A percentile compares a stretch with the other conserved stretches of the same genome.
phyloP scores from a whole-genome alignment of 2,113 vertebrate species.

The Abramis brama region DNA sequence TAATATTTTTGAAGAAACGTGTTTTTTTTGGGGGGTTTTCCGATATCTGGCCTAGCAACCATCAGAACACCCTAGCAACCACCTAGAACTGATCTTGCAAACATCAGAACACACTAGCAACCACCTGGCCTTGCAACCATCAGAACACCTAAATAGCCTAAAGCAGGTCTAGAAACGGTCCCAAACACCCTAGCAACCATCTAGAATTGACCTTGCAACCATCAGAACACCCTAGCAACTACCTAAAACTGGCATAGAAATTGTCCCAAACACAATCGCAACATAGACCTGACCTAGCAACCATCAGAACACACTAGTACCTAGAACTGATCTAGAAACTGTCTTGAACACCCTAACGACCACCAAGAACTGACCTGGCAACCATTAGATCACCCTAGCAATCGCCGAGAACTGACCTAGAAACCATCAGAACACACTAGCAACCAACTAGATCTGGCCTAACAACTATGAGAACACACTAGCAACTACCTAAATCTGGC shows the following conservation, averaged over 20 bases:
- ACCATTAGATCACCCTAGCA: not conserved
- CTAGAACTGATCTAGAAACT: not conserved
- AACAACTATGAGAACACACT: not conserved
- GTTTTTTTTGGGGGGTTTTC: no score
- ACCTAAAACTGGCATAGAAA: not conserved
- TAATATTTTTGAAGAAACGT: no score
- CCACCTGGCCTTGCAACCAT: not conserved
- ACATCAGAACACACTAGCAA: not conserved
- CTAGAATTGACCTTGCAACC: not conserved
- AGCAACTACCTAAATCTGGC: not conserved
- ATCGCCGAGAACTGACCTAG: accelerated
- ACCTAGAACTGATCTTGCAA: no score
- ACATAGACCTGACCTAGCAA: not conserved
- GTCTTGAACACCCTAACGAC: not conserved
- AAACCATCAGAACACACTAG: not conserved
- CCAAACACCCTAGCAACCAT: not conserved
- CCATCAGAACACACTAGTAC: not conserved
- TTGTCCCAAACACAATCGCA: not conserved
- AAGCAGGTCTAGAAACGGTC: no score
- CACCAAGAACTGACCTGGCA: not conserved
- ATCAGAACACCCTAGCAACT: not conserved
- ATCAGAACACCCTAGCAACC: not conserved
- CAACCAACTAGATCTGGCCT: not conserved
- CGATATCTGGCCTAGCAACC: not conserved
- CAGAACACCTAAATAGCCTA: not conserved